Evolutionary conservation across 2,797 vertebrate species (phyloP).

Genomic region (Graptemys geographica): DNA sequence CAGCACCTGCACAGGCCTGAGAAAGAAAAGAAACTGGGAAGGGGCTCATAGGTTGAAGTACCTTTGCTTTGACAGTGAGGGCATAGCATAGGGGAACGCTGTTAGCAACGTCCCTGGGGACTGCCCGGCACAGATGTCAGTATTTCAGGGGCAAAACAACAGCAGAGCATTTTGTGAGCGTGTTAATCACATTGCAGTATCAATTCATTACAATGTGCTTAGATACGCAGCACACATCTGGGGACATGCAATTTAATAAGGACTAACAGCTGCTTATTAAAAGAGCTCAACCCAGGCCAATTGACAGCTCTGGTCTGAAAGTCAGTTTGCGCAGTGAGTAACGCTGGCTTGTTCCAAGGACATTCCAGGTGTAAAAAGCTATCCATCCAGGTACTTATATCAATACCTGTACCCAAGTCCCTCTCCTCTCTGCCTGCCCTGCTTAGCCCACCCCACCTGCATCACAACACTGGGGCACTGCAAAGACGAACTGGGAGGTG

Average conservation of each 20-base stretch:
- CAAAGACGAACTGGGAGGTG: neutral
- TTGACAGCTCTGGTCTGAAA: neutral
- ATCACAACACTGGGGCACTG: neutral
- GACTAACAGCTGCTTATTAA: neutral
- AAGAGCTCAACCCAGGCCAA: neutral
- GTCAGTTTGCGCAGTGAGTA: neutral
- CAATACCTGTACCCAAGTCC: neutral
- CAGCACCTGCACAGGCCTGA: neutral
- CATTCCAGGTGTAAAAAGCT: neutral
- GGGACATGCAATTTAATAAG: neutral
- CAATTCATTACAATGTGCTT: rapidly evolving
- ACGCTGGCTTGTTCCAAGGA: neutral
- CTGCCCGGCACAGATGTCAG: neutral
- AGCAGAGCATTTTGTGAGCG: neutral
- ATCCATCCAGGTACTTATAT: neutral
- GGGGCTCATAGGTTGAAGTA: neutral
- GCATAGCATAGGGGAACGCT: neutral
- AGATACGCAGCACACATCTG: neutral
- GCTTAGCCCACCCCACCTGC: neutral
- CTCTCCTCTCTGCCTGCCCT: neutral
- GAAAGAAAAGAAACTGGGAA: neutral
- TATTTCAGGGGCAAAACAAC: neutral
- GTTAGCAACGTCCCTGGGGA: neutral
- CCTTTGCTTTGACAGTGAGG: neutral
- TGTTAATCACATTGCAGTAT: neutral